Evolutionary conservation across 1,140 invertebrate genomes (phyloP), one percentile per base, ranked within the genome.

Genomic region (Formica exsecta): DNA sequence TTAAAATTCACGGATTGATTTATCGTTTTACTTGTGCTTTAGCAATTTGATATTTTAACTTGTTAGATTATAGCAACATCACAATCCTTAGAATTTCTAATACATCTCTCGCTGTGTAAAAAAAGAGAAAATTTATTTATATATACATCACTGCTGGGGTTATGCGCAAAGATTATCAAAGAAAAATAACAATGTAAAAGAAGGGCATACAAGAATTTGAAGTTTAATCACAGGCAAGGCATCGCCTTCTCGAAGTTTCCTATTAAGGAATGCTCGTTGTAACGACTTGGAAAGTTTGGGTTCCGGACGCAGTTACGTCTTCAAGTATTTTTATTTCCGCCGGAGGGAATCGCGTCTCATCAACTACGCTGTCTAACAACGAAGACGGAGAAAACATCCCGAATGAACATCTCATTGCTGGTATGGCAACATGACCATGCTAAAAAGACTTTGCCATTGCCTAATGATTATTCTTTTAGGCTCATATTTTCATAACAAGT

Each of bases 231-330:
- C 51, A 85, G 51, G 57, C 54, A 0, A 54, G 22, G 80, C 51
- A 68, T 41, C 85, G 36, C n/a, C 48, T 84, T 51, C 38, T 59
- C 13, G 16, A 70, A 76, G 81, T 76, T 76, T 86, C 51, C 36
- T 73, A 83, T 73, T 68, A 74, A 83, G 79, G 68, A 83, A 83
- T 83, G 79, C 79, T 83, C 68, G 79, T 32, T 65, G 51, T 68
- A 68, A 77, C 73, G 73, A 85, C 85, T 81, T 64, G 79, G 41
- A 57, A 75, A 75, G 61, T 85, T 54, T 32, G 61, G 71, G 25
- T 57, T 68, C 71, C 44, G 65, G 59, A 71, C 80, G 48, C 59
- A 54, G 36, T 62, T 66, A 66, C 36, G 64, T 57, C 25, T 22
- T 75, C 25, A 68, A 54, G 51, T 83, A 85, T 85, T 85, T 76